Base-by-base conservation (phyloP, 2,113 vertebrate species). In the Misgurnus anguillicaudatus region DNA sequence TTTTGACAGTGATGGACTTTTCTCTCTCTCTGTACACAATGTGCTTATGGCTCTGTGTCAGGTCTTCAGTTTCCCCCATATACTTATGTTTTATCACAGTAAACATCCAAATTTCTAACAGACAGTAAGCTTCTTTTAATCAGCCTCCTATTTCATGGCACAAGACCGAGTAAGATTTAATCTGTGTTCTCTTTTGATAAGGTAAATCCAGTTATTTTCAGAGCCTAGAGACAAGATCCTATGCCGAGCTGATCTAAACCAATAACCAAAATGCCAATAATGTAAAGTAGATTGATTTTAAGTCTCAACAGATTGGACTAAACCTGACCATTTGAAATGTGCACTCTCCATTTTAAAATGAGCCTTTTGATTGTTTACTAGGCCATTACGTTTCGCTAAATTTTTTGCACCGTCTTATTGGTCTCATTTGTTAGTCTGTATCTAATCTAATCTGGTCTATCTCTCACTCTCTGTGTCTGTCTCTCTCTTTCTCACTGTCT, bases 1-100 rank as follows among this genome's bases (percentile, higher is more conserved):
- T 51, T 31, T 61, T 77, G 87, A 88, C 87, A 88, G 84, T 87
- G 87, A 90, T 88, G 87, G 80, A 89, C 84, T 73, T 48, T 21
- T 39, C 60, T 51, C 55, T 62, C 48, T 57, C 42, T 60, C 42
- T 9, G 6, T n/a, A 57, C n/a, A 57, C 17, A 55, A 21, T 79
- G 47, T 42, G 38, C 42, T 72, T 74, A 69, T 57, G 31, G 42
- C 45, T 21, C 51, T 8, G 45, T 62, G 16, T 38, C 16, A 63
- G 48, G 3, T 31, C 24, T 42, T 14, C 19, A 13, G 19, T 47
- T 74, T 42, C 24, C 51, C 57, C 9, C 39, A 31, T 19, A 14
- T 16, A 17, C 39, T 78, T 9, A 55, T 51, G 19, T 48, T 65
- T 38, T 82, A 82, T 74, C 80, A 19, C n/a, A 10, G 61, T n/a